Evolutionary conservation across 2,113 vertebrate genomes (phyloP).

Genomic region (Cnemophilus loriae): DNA sequence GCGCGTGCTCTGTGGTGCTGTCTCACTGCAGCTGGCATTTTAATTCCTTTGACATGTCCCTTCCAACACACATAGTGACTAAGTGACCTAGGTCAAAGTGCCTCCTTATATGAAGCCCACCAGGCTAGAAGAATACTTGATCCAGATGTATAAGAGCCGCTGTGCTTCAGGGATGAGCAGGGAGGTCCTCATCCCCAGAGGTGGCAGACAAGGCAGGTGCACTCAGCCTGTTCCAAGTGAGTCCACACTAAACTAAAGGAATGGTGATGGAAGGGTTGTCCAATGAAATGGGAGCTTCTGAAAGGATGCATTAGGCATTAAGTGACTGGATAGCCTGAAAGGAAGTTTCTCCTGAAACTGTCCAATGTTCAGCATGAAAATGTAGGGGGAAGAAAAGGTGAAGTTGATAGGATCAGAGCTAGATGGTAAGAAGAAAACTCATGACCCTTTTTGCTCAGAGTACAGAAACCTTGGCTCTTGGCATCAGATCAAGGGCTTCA

Average conservation of each 20-base stretch:
- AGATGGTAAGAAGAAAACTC: background rate
- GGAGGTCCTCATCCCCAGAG: background rate
- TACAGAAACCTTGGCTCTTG: background rate
- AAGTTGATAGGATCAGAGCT: background rate
- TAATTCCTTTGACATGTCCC: background rate
- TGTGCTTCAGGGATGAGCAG: background rate
- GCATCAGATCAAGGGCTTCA: background rate
- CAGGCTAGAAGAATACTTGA: background rate
- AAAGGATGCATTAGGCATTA: background rate
- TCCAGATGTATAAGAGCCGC: background rate
- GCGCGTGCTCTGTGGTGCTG: background rate
- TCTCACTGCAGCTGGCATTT: background rate
- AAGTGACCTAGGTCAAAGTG: background rate
- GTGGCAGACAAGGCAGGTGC: background rate
- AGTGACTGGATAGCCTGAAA: background rate
- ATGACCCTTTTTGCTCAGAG: background rate
- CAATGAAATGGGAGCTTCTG: background rate
- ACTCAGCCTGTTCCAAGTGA: background rate
- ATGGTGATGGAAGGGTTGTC: background rate
- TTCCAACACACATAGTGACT: background rate
- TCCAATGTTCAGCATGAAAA: background rate
- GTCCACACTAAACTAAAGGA: background rate
- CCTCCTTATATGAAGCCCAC: background rate
- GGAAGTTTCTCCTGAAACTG: background rate
- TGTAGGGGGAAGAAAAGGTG: rapidly evolving